Evolutionary conservation across 2,113 vertebrate genomes (phyloP).

Genomic region (Corythornis cristatus): DNA sequence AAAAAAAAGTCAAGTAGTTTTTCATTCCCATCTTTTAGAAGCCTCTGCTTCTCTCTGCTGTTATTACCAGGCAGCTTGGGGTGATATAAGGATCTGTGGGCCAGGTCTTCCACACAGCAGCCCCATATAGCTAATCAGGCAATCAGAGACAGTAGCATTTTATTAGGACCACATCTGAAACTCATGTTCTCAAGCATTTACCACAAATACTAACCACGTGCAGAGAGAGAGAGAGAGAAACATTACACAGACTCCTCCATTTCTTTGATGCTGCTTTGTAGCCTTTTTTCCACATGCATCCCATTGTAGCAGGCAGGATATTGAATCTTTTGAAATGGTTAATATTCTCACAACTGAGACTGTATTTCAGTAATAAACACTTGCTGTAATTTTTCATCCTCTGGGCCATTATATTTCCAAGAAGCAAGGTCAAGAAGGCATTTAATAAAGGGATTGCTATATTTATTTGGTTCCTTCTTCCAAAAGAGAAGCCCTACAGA

Average conservation of each 20-base stretch:
- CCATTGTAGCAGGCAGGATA: background rate
- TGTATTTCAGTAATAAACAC: slow-evolving; percentile 38
- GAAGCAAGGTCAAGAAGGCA: slow-evolving; percentile 22
- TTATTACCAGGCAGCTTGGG: accelerated
- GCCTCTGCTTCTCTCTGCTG: background rate
- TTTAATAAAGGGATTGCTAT: slow-evolving; percentile 33
- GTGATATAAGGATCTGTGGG: background rate
- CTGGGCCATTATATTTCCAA: background rate
- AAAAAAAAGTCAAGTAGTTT: no score
- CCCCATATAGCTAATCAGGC: background rate
- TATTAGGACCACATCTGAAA: background rate
- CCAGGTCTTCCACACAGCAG: background rate
- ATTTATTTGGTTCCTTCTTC: background rate
- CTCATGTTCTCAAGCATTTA: background rate
- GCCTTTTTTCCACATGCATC: background rate
- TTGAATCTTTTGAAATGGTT: slow-evolving; percentile 10
- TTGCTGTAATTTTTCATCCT: slow-evolving; percentile 25
- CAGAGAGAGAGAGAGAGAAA: background rate
- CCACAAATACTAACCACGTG: background rate
- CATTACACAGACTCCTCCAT: background rate
- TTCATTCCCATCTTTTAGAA: background rate
- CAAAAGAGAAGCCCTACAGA: background rate
- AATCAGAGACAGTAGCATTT: background rate
- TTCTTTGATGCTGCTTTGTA: background rate
- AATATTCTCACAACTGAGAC: background rate